Evolutionary conservation across 2,797 vertebrate species (phyloP).

Genomic region (Premnoplex brunnescens): DNA sequence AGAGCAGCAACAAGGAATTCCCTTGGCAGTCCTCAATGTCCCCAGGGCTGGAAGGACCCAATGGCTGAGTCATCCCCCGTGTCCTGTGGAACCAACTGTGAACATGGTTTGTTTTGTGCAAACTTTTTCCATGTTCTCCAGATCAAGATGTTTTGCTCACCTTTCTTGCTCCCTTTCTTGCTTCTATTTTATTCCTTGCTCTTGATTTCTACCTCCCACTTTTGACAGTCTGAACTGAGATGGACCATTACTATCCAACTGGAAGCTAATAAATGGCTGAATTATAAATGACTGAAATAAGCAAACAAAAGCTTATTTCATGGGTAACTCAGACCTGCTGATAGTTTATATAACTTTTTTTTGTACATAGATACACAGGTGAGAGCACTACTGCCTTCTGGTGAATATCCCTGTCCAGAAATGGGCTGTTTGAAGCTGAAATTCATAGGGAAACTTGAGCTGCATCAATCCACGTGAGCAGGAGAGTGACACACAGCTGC

Average conservation of each 20-base stretch:
- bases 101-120: not conserved
- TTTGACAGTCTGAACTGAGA: not conserved
- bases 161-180: not conserved
- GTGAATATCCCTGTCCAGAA: conserved; percentile 17
- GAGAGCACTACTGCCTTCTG: not conserved
- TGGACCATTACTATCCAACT: not conserved
- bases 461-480: not conserved
- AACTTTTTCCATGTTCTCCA: not conserved
- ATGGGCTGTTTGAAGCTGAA: conserved; percentile 16
- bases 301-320: conserved; percentile 1
- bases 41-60: not conserved
- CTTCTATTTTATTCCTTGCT: not conserved
- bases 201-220: not conserved
- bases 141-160: not conserved
- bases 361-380: not conserved
- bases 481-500: conserved; percentile 12
- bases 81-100: not conserved
- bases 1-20: not conserved
- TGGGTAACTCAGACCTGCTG: not conserved
- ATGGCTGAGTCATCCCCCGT: rapidly evolving
- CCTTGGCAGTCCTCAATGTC: not conserved
- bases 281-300: not conserved
- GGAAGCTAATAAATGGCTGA: not conserved
- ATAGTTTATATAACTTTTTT: not conserved
- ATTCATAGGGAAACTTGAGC: conserved; percentile 17